Evolutionary conservation across 2,888 invertebrate genomes (phyloP), one percentile per base, ranked within the genome.

Genomic region (Aricia artaxerxes): DNA sequence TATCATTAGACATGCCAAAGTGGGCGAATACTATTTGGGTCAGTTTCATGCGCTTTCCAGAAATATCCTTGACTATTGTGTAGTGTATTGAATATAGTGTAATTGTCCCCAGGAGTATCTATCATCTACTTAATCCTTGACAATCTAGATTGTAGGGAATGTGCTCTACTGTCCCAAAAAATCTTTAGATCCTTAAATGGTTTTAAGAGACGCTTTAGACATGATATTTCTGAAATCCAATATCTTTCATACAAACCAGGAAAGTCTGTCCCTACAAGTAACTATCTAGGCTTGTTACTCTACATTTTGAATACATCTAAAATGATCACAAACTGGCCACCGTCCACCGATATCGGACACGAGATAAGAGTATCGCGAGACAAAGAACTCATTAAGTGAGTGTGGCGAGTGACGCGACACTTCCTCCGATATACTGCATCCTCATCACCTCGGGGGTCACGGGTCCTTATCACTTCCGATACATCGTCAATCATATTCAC

Each of bases 381-480:
- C 94, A 94, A 94, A 93, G 94, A 93, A 91, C 93, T 91, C 92
- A 94, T 93, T 92, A 93, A 90, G 88, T 88, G 85, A 87, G 78
- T 81, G 82, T 88, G 86, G 84, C 85, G 89, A 89, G 88, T 91
- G 93, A 94, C 90, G 91, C 90, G 93, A 91, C 93, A 90, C 91
- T 93, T 93, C 93, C 93, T 94, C 91, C 90, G 93, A 92, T 92
- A 93, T 91, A 40, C 44, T 85, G 87, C 86, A 88, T 88, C 89
- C 90, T 92, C 84, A 84, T 87, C 92, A 92, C 91, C 90, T 91
- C 90, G 88, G 82, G 89, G 93, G 92, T 92, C 92, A 92, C 91
- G 87, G 91, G 91, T 91, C 89, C 89, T 90, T 92, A 92, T 92
- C 91, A 82, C 89, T 92, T 93, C 92, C 93, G 91, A 80, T 83